Evolutionary conservation across 2,888 invertebrate species (phyloP).

Genomic region (Lasioglossum villosulum): DNA sequence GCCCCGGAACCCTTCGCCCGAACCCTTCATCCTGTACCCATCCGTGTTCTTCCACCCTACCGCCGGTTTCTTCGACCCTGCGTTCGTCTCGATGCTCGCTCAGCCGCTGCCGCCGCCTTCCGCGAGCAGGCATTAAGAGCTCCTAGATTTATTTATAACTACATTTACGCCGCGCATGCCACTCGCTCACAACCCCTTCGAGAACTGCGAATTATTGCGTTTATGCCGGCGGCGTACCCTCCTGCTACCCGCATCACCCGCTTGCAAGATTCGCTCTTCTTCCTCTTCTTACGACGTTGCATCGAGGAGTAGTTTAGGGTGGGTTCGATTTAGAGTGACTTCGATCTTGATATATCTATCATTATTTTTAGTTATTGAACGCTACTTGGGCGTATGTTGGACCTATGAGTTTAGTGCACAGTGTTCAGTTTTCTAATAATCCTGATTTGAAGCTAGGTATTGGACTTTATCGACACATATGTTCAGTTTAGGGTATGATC

Average conservation of each 20-base stretch:
- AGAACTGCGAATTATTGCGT: slow-evolving; percentile 79
- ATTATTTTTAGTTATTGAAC: too few species aligned
- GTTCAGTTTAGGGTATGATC: too few species aligned
- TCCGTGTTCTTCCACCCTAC: slow-evolving; percentile 13
- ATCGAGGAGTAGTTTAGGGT: background rate
- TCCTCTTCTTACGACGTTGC: background rate
- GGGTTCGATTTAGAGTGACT: background rate
- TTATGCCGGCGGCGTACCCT: slow-evolving; percentile 71
- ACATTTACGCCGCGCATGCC: slow-evolving; percentile 84
- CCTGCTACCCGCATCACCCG: background rate
- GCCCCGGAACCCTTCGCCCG: slow-evolving; percentile 2
- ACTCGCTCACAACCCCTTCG: slow-evolving; percentile 76
- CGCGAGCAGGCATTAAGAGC: slow-evolving; percentile 83
- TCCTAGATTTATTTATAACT: slow-evolving; percentile 85
- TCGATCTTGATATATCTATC: background rate
- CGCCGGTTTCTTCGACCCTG: slow-evolving; percentile 42
- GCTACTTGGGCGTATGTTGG: too few species aligned
- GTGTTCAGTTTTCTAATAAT: too few species aligned
- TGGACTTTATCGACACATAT: too few species aligned
- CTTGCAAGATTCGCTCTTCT: background rate
- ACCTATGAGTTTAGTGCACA: too few species aligned
- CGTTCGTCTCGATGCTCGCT: slow-evolving; percentile 18
- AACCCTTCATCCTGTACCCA: background rate
- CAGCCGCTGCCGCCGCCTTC: slow-evolving; percentile 44
- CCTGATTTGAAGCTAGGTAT: too few species aligned